These are phyloP conservation scores for Anadara kagoshimensis DNA, from an alignment of 1,140 invertebrate species.

Conservation along the genomic window DNA sequence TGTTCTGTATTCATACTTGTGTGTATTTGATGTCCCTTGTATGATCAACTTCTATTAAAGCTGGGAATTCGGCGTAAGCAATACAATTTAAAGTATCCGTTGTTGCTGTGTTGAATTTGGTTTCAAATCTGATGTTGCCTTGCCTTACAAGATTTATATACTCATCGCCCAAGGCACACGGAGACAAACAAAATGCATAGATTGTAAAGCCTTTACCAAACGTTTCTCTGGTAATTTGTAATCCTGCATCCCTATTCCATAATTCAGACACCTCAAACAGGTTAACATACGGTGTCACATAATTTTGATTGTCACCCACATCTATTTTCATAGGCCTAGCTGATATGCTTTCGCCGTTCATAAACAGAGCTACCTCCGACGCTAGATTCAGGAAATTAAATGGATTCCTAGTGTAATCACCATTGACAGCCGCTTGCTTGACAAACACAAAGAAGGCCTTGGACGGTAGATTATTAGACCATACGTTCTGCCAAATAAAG, in stretches of 20 bases:
- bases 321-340: constrained; percentile 10
- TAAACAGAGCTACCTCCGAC: not conserved
- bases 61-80: constrained; percentile 16
- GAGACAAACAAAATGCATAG: constrained; percentile 30
- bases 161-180: constrained; percentile 5
- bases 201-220: constrained; percentile 26
- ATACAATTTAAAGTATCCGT: constrained; percentile 23
- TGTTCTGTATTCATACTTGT: constrained; percentile 25
- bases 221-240: constrained; percentile 11
- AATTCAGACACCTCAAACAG: constrained; percentile 11
- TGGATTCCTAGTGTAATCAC: constrained; percentile 4
- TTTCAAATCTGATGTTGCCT: constrained; percentile 28
- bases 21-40: constrained; percentile 23
- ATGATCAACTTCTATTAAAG: constrained; percentile 28
- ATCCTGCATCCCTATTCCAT: constrained; percentile 19
- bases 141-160: constrained; percentile 27
- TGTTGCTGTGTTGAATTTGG: constrained; percentile 17
- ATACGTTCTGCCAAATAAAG: constrained; percentile 30
- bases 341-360: constrained; percentile 12
- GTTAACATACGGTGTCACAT: constrained; percentile 8
- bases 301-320: constrained; percentile 4
- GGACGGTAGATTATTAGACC: constrained; percentile 18
- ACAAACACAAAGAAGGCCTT: constrained; percentile 18
- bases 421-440: not conserved
- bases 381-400: constrained; percentile 6